Percentiles rank a stretch among this genome's conserved stretches.
Conservation (phyloP, 2,888 invertebrate genomes). For the Drosophila robusta region DNA sequence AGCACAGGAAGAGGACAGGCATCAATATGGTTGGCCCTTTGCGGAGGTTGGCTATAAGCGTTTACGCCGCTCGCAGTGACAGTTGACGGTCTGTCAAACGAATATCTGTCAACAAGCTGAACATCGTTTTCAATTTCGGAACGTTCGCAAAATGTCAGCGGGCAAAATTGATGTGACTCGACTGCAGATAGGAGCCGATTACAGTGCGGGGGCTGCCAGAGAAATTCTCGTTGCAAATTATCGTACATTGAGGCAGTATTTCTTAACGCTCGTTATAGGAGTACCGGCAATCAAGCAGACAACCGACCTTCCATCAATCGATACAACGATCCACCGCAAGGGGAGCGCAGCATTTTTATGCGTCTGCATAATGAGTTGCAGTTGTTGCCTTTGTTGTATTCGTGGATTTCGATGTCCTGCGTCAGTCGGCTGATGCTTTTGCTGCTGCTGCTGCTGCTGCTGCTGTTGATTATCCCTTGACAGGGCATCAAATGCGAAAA, state of each 20-base stretch:
- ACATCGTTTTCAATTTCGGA: constrained; percentile 79
- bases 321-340: constrained; percentile 22
- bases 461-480: constrained; percentile 81
- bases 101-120: constrained; percentile 79
- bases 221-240: constrained; percentile 75
- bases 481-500: constrained; percentile 82
- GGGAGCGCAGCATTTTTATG: constrained; percentile 64
- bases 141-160: constrained; percentile 62
- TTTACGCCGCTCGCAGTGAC: constrained; percentile 56
- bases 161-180: constrained; percentile 63
- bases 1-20: constrained; percentile 6
- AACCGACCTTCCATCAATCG: constrained; percentile 48
- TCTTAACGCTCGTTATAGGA: constrained; percentile 71
- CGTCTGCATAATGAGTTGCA: constrained; percentile 81
- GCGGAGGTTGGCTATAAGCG: constrained; percentile 44
- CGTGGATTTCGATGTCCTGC: constrained; percentile 49
- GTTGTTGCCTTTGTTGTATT: constrained; percentile 30
- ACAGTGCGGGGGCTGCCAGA: constrained; percentile 40
- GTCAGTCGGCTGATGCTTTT: constrained; percentile 34
- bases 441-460: constrained; percentile 44
- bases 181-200: constrained; percentile 31
- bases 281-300: constrained; percentile 39
- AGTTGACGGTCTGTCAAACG: constrained; percentile 79
- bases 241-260: constrained; percentile 69
- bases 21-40: constrained; percentile 27